phyloP scores from a whole-genome alignment of 1,140 invertebrate genomes.

The Leptestheria dahalacensis region DNA sequence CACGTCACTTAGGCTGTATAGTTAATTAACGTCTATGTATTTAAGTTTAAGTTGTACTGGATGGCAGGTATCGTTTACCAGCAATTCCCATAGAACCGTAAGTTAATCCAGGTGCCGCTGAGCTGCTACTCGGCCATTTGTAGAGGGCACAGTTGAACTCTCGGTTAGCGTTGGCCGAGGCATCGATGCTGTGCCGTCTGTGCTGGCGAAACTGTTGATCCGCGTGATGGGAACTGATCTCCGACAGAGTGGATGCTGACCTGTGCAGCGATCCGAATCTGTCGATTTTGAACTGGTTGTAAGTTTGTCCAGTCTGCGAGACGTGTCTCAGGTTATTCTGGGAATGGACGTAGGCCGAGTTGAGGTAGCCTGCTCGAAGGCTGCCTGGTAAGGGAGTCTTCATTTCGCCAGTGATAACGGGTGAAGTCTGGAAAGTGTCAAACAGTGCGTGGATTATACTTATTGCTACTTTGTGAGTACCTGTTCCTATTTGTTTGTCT shows the following conservation, averaged over 20 bases:
- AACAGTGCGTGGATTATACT: too few species aligned
- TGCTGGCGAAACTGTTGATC: constrained; percentile 1
- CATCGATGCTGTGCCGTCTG: not conserved
- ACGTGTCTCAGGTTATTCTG: not conserved
- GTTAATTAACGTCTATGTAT: too few species aligned
- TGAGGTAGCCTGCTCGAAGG: constrained; percentile 4
- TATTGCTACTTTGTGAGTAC: too few species aligned
- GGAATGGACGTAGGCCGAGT: not conserved
- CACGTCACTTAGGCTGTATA: too few species aligned
- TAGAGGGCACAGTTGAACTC: constrained; percentile 15
- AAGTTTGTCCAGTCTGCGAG: not conserved
- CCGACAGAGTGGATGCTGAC: constrained; percentile 19
- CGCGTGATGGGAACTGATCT: constrained; percentile 4
- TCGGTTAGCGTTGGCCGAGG: constrained; percentile 6
- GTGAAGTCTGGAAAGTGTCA: constrained; percentile 5
- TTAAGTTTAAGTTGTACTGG: too few species aligned
- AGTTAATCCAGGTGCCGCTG: constrained; percentile 4
- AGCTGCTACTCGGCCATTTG: not conserved
- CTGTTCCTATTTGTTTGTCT: too few species aligned
- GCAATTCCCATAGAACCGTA: constrained; percentile 13
- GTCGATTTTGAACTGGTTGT: not conserved
- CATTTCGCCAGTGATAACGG: constrained; percentile 5
- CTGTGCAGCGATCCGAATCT: constrained; percentile 13
- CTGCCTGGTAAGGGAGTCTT: constrained; percentile 9
- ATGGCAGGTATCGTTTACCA: too few species aligned